phyloP scores from a whole-genome alignment of 2,113 vertebrate genomes.

The Aphelocoma coerulescens region DNA sequence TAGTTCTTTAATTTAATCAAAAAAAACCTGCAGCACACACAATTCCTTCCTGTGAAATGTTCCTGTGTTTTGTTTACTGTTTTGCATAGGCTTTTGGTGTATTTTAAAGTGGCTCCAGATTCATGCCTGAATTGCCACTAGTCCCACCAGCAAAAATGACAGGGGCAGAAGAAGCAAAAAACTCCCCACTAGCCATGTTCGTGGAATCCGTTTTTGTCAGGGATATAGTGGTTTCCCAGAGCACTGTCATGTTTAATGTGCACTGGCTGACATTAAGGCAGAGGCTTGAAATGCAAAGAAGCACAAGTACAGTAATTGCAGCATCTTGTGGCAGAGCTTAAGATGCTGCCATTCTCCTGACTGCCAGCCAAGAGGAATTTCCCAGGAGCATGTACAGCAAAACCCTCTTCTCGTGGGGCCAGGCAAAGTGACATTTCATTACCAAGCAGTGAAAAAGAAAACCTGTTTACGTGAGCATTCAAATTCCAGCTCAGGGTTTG shows the following conservation, averaged over 20 bases:
- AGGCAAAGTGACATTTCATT: conserved; percentile 5
- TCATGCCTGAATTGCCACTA: background rate
- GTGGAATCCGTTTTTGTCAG: background rate
- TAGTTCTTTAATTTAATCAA: conserved; percentile 14
- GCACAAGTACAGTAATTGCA: conserved; percentile 16
- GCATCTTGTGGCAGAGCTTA: background rate
- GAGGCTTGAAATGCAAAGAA: background rate
- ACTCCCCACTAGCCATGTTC: background rate
- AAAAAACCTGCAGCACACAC: conserved; percentile 12
- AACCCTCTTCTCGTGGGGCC: background rate
- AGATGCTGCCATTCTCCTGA: background rate
- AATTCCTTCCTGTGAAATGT: background rate
- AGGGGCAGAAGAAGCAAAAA: background rate
- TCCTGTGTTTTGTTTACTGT: background rate
- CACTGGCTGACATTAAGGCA: background rate
- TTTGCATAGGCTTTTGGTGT: background rate
- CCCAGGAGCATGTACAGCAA: background rate
- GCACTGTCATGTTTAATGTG: background rate
- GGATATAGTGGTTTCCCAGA: background rate
- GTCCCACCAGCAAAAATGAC: background rate
- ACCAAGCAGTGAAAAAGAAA: background rate
- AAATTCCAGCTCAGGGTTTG: background rate
- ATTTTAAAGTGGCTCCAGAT: background rate
- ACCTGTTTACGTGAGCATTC: background rate
- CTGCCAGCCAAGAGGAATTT: conserved; percentile 42